Percentiles rank a stretch among this genome's conserved stretches.
Conservation (phyloP, 2,113 vertebrate species). For the Gulo gulo region DNA sequence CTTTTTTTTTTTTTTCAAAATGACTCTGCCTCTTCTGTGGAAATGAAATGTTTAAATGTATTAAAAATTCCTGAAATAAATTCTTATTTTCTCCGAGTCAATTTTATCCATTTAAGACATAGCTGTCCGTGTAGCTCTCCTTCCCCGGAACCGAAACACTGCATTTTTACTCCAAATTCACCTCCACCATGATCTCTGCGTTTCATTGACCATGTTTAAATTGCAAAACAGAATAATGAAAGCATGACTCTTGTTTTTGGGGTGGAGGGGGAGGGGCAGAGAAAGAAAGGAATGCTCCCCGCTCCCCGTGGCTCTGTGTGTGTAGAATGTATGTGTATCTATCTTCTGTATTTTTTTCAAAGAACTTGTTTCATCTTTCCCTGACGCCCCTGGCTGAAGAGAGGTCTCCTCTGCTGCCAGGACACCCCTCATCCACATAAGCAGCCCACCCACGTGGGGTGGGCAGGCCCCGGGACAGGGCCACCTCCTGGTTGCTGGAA, state of each 20-base stretch:
- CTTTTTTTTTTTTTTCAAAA: background rate
- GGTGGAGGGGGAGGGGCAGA: background rate
- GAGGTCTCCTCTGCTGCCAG: background rate
- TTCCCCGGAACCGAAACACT: background rate
- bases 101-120: background rate
- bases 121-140: background rate
- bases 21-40: background rate
- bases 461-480: background rate
- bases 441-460: background rate
- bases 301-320: background rate
- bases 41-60: background rate
- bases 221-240: background rate
- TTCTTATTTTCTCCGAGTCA: background rate
- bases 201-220: background rate
- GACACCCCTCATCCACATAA: rapidly evolving
- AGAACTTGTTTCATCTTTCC: background rate
- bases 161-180: background rate
- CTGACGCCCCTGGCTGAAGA: background rate
- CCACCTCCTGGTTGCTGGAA: background rate
- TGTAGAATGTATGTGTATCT: background rate
- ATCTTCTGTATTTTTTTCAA: background rate
- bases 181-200: background rate
- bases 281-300: background rate
- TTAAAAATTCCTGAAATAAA: background rate
- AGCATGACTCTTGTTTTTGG: background rate